Evolutionary conservation across 2,888 invertebrate genomes (phyloP).

Genomic region (Melanargia galathea): DNA sequence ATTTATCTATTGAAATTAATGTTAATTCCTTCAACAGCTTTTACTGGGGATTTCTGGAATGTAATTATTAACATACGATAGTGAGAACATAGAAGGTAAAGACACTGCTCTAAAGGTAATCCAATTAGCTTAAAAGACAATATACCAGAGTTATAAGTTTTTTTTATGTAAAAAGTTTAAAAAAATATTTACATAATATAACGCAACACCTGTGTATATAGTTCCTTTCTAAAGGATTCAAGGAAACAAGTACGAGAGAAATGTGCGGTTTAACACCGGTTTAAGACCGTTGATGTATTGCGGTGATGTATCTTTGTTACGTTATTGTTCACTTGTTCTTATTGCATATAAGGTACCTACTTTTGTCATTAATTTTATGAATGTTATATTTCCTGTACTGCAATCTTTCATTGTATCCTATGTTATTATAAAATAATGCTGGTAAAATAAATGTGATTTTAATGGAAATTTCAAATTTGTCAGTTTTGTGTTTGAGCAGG

Average conservation of each 20-base stretch:
- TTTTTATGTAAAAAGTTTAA: background rate
- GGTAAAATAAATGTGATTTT: no score
- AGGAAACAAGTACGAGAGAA: background rate
- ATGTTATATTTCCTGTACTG: background rate
- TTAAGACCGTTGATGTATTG: background rate
- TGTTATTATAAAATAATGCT: background rate
- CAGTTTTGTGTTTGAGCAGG: no score
- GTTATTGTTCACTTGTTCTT: background rate
- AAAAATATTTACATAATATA: no score
- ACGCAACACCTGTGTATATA: no score
- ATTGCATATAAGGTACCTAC: background rate
- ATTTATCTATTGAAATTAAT: background rate
- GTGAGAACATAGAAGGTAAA: background rate
- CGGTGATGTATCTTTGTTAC: slow-evolving; percentile 1
- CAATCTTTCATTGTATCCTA: background rate
- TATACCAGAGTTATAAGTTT: background rate
- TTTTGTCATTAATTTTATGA: background rate
- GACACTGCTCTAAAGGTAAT: background rate
- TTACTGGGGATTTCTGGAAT: background rate
- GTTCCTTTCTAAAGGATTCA: background rate
- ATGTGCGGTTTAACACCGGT: slow-evolving; percentile 6
- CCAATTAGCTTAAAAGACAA: background rate
- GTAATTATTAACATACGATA: background rate
- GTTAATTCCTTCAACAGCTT: background rate
- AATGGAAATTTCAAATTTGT: no score